Conservation (phyloP, 2,797 vertebrate species). For the Ptychadena robeensis region DNA sequence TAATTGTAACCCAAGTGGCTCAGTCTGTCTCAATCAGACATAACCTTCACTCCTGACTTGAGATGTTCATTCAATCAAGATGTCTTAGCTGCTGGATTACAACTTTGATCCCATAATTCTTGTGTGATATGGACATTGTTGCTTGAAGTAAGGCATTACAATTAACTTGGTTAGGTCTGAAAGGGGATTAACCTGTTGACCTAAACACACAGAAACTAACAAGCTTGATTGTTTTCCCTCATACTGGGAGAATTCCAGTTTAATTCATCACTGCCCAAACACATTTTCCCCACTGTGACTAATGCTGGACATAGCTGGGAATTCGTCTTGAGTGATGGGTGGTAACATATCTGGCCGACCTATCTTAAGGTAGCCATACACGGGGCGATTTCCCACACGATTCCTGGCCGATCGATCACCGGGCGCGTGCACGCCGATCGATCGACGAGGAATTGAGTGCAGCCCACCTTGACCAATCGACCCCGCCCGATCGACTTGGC, state of each 20-base stretch:
- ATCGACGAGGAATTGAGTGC: no score
- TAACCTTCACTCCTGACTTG: not conserved
- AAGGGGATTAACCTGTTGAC: slow-evolving; percentile 26
- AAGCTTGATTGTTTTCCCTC: not conserved
- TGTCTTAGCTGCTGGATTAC: not conserved
- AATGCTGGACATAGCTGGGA: not conserved
- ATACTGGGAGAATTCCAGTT: slow-evolving; percentile 18
- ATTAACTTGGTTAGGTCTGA: slow-evolving; percentile 1
- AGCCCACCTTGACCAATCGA: no score
- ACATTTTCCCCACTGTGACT: slow-evolving; percentile 8
- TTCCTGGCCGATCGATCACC: no score
- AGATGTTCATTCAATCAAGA: not conserved
- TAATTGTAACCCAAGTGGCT: not conserved
- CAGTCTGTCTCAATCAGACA: not conserved
- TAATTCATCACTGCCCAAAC: not conserved
- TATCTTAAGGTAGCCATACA: no score
- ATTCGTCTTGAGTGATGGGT: not conserved
- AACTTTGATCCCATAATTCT: not conserved
- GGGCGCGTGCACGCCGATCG: no score
- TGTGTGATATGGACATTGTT: not conserved
- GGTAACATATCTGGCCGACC: not conserved
- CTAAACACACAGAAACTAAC: slow-evolving; percentile 10
- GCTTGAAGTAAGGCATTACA: slow-evolving; percentile 7
- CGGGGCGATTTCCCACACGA: no score
- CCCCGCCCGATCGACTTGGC: no score